Evolutionary conservation across 2,113 vertebrate genomes (phyloP), one percentile per base, ranked within the genome.

Genomic region (Ceyx cyanopectus): DNA sequence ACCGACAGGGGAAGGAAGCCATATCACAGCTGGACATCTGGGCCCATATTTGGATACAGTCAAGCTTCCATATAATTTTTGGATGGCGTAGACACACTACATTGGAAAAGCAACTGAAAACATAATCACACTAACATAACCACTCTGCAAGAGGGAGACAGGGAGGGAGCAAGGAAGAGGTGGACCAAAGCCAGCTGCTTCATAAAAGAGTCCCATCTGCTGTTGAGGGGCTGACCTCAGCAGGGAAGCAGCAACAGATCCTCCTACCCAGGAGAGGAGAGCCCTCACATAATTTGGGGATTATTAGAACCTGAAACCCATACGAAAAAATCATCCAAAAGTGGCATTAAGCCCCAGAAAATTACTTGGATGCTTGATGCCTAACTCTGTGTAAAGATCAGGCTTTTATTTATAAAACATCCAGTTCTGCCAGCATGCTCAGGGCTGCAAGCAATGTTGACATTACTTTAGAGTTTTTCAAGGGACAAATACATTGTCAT

Each of bases 1-100:
- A 45, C 50, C 1, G 30, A 66, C 81, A 81, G 57, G 89, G 86
- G 81, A 91, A 90, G 73, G 88, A 96, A 96, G 93, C 86, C 78
- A 10, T 95, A 97, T 96, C 97, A 93, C 94, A 97, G 95, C 93
- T 94, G 93, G 97, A 95, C 97, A 98, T 96, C 97, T 96, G 96
- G 92, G 91, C 46, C 92, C 16, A 0, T 50, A 89, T 93, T 94
- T 94, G 88, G 81, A 96, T 81, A 81, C 50, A 30, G 91, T 95
- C 85, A 96, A 94, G 93, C 84, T 91, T 85, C 92, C 72, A 75
- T 80, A 96, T 81, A 83, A 95, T 92, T 95, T 97, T 90, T 96
- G 96, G 94, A 97, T 87, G 50, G 34, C 15, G 26, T 46, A 53
- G 74, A 72, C 80, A 90, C 69, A 81, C 87, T 89, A 80, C 54